Percentiles rank a stretch among this genome's conserved stretches.
Conservation (phyloP, 2,888 invertebrate species). For the Notodonta dromedarius region DNA sequence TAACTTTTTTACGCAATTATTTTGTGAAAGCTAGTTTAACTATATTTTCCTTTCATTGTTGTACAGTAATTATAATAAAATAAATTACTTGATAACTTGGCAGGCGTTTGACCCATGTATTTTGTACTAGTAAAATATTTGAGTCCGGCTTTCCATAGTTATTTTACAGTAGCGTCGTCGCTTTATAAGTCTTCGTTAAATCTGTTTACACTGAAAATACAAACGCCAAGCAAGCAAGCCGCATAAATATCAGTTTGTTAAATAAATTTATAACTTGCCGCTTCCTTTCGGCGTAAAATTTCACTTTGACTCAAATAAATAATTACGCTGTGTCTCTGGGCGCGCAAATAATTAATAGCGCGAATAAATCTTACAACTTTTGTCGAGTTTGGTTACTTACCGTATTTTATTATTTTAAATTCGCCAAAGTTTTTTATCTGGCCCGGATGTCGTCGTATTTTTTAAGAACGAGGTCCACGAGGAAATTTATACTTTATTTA, state of each 20-base stretch:
- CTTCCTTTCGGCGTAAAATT: conserved; percentile 36
- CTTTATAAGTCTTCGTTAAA: neutral
- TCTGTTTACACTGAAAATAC: conserved; percentile 28
- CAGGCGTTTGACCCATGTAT: too few species aligned
- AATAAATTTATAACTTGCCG: conserved; percentile 58
- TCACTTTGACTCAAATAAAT: conserved; percentile 65
- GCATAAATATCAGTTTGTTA: conserved; percentile 15
- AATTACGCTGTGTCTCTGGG: conserved; percentile 66
- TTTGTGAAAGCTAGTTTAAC: too few species aligned
- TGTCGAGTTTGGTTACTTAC: conserved; percentile 61
- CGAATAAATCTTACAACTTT: conserved; percentile 69
- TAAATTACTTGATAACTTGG: too few species aligned
- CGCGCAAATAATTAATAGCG: conserved; percentile 68
- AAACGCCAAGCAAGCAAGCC: conserved; percentile 29
- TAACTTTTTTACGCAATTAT: too few species aligned
- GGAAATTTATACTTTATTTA: neutral
- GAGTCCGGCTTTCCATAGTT: too few species aligned
- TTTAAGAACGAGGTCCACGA: neutral
- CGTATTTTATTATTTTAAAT: conserved; percentile 43
- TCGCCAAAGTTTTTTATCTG: conserved; percentile 1
- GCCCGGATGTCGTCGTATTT: neutral
- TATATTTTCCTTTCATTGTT: too few species aligned
- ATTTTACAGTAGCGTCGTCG: neutral
- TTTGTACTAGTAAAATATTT: too few species aligned
- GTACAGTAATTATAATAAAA: too few species aligned